These are phyloP conservation scores for Natrix natrix DNA, from an alignment of 2,797 vertebrate species.

Conservation along the genomic window DNA sequence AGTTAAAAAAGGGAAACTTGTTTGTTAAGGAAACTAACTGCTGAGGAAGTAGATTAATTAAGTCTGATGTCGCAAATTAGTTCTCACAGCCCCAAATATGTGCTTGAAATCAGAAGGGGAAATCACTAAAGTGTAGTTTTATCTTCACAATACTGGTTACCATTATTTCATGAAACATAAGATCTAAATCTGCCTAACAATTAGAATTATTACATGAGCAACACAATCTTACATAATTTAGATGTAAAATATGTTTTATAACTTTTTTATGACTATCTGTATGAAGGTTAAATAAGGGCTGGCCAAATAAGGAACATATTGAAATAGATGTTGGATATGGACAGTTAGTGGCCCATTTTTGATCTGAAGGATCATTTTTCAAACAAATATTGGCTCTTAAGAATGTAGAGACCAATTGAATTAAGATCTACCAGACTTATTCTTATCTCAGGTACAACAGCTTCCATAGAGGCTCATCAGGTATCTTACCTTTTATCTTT, in stretches of 20 bases:
- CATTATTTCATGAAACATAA: not conserved
- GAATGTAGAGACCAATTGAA: not conserved
- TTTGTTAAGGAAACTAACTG: not conserved
- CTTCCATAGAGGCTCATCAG: not conserved
- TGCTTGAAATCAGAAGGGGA: not conserved
- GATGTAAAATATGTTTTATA: not conserved
- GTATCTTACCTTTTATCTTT: not conserved
- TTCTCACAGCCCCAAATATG: not conserved
- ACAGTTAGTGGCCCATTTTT: not conserved
- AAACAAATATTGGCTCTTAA: not conserved
- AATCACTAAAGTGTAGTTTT: not conserved
- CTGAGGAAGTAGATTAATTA: not conserved
- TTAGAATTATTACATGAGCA: not conserved
- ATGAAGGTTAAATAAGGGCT: not conserved
- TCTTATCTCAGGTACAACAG: not conserved
- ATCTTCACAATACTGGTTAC: not conserved
- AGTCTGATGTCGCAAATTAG: not conserved
- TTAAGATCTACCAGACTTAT: not conserved
- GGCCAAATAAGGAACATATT: not conserved
- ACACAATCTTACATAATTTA: not conserved
- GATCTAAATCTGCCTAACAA: not conserved
- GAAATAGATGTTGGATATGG: not conserved
- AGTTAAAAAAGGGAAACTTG: not conserved
- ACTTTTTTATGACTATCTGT: not conserved
- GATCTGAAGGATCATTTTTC: not conserved